Evolutionary conservation across 1,140 invertebrate genomes (phyloP).

Genomic region (Luehdorfia chinensis): DNA sequence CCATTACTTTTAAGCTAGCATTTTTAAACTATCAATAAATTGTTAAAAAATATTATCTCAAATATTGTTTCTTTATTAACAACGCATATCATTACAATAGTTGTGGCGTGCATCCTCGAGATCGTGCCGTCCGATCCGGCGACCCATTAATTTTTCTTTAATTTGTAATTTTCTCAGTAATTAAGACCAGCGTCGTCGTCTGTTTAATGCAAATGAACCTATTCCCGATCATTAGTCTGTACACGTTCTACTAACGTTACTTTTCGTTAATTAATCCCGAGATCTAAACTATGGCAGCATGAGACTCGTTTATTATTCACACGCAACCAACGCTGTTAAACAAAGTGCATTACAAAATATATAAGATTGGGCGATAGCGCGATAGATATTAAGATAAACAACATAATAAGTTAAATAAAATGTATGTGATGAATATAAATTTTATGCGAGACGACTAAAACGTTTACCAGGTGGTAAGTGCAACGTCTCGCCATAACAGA

Average conservation of each 20-base stretch:
- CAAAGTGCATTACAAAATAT: slow-evolving; percentile 16
- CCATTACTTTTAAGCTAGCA: too few relatives aligned
- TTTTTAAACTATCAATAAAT: too few relatives aligned
- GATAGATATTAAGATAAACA: slow-evolving; percentile 8
- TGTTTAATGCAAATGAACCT: slow-evolving; percentile 73
- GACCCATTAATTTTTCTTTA: slow-evolving; percentile 27
- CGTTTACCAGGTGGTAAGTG: too few relatives aligned
- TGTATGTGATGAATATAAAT: too few relatives aligned
- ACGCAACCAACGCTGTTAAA: slow-evolving; percentile 19
- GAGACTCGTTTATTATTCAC: slow-evolving; percentile 25
- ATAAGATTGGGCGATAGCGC: slow-evolving; percentile 13
- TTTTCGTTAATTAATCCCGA: slow-evolving; percentile 70
- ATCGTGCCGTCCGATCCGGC: background rate
- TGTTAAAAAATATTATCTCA: too few relatives aligned
- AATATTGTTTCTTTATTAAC: slow-evolving; percentile 5
- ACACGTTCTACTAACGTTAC: slow-evolving; percentile 63
- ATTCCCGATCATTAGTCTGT: slow-evolving; percentile 69
- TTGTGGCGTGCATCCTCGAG: background rate
- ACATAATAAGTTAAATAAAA: slow-evolving; percentile 2
- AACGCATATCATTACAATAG: background rate
- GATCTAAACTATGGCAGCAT: slow-evolving; percentile 30
- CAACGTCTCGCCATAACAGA: too few relatives aligned
- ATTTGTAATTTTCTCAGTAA: slow-evolving; percentile 50
- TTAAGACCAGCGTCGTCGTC: slow-evolving; percentile 51
- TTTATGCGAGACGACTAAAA: too few relatives aligned